Evolutionary conservation across 2,888 invertebrate species (phyloP), one percentile per base, ranked within the genome.

Genomic region (Himalopsyche tibetana): DNA sequence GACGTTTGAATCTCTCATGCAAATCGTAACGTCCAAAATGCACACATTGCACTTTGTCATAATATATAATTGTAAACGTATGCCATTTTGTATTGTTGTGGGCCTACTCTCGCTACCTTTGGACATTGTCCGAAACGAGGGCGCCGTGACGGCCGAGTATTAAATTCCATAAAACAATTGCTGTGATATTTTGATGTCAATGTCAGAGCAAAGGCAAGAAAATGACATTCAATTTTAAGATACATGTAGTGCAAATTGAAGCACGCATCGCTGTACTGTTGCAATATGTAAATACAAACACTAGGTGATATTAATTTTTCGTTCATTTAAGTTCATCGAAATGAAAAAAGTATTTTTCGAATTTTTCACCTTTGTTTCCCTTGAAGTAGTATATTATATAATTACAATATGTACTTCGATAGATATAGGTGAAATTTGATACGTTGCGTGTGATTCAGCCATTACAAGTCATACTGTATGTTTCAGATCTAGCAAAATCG

Each of bases 181-280:
- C 74, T 74, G 12, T 74, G 12, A 36, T 74, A 74, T 74, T 74
- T 74, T 74, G 36, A 74, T 74, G 74, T 74, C 74, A 74, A 74
- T 74, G 74, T 74, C 74, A 74, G 36, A 74, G 28, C 36, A 74
- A 74, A 36, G 15, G 38, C 38, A 36, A 15, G 36, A 74, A 74
- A 74, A 74, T 74, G 74, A 74, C 36, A 74, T 74, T 74, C 74
- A 74, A 74, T 74, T 74, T 8, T 11, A 28, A 19, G 8, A 28
- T 28, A 28, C 63, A 63, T 63, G 28, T 69, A 19, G 5, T 69
- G 69, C n/a, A 63, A 9, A 19, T 19, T 63, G 19, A 40, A 40
- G 6, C 40, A 5, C 6, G 40, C 6, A 40, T 6, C 40, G 6
- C 45, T 45, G 11, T 45, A 45, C 28, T 28, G 28, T 28, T 28